Base-by-base conservation (phyloP, 2,888 invertebrate species). In the Drosophila greeni region DNA sequence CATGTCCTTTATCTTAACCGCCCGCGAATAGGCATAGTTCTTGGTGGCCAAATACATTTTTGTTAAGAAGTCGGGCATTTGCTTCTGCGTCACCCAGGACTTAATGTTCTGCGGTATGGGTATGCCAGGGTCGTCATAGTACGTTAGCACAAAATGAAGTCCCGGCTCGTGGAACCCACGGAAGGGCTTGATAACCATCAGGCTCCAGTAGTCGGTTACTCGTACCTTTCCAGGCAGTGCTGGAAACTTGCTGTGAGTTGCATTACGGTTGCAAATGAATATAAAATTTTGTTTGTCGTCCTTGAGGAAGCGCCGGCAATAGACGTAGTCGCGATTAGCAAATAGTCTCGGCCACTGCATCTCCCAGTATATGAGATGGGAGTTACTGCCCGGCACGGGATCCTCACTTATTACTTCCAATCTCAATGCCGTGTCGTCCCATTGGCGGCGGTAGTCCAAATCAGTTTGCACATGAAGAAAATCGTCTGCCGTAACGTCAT, bases 281-380 rank as follows among this genome's bases (percentile, higher is more conserved):
- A 94, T 91, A 2, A 91, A 86, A 62, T 92, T 91, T 14, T 89
- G 90, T 2, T 90, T 87, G n/a, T 90, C 86, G 76, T 93, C 92
- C 20, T 92, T 87, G 11, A 90, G 75, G 85, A 92, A 93, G 0
- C 94, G 91, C 0, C 96, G 90, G 66, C 94, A 92, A 87, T 94
- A 96, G 0, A 96, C 95, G 86, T 96, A 96, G 87, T 96, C 96
- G 65, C 96, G 91, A 86, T 96, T 96, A 6, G 94, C 91, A 87
- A 96, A 96, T 72, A 96, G 88, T 81, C 92, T 91, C 73, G 96
- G 96, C 95, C 96, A 96, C 59, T 93, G 89, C 90, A 95, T 95
- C 89, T 96, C 95, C 96, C 96, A 96, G 81, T 96, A 96, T 60
- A 96, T 89, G 37, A 96, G 90, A 67, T 95, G 93, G 79, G 94